These are phyloP conservation scores for Brachycybe producta DNA, from an alignment of 2,888 invertebrate species.

Conservation along the genomic window DNA sequence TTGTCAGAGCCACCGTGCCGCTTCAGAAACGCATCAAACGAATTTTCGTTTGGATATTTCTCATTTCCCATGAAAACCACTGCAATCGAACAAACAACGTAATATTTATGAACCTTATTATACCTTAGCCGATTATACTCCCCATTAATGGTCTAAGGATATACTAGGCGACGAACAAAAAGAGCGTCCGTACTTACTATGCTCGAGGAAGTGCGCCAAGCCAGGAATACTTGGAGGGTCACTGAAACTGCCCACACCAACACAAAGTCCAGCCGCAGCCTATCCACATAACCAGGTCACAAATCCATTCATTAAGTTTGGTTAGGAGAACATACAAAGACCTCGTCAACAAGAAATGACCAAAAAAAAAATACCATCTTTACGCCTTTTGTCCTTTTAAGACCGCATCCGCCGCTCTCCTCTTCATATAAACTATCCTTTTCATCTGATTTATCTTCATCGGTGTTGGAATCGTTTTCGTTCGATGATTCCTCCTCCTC, in stretches of 20 bases:
- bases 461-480: background rate
- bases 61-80: constrained; percentile 89
- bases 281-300: background rate
- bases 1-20: constrained; percentile 68
- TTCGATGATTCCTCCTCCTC: constrained; percentile 2
- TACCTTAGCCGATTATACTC: background rate
- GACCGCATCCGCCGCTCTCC: background rate
- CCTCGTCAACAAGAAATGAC: too few species aligned
- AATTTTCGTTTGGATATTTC: constrained; percentile 75
- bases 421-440: background rate
- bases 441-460: constrained; percentile 10
- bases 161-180: too few species aligned
- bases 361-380: constrained; percentile 8
- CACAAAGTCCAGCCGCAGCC: constrained; percentile 20
- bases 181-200: constrained; percentile 13
- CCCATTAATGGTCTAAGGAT: background rate
- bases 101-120: background rate
- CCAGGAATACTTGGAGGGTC: constrained; percentile 20
- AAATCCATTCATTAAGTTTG: background rate
- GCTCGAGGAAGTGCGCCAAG: constrained; percentile 19
- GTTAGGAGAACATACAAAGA: too few species aligned
- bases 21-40: constrained; percentile 59
- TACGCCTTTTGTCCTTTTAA: constrained; percentile 5
- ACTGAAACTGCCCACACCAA: constrained; percentile 20
- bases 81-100: background rate